Base-by-base conservation (phyloP, 2,113 vertebrate species). In the Gymnobelideus leadbeateri region DNA sequence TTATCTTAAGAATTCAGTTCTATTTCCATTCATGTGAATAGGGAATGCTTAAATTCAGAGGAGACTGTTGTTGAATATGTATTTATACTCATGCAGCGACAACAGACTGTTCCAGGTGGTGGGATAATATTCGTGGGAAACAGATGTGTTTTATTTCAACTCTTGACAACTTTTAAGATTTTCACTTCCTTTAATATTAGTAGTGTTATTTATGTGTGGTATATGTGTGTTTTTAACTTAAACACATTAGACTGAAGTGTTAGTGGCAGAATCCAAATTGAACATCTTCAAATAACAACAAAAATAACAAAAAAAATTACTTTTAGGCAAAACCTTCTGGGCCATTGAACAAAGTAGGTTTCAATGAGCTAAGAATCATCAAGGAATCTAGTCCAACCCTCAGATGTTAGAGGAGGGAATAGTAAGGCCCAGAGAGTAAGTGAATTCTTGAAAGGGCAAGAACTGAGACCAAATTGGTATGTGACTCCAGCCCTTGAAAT, bases 241-340 rank as follows among this genome's bases (percentile, higher is more conserved):
- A 93, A 96, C 7, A 89, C 37, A 91, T 91, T 61, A 94, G 51
- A 55, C 24, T 92, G 53, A 89, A 93, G 50, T 92, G 43, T 93
- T 26, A 92, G 55, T n/a, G 89, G 91, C 54, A 92, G 26, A 92
- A 52, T 68, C 89, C 68, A 94, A 94, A 77, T 49, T 91, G 51
- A 95, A 90, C 91, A 96, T 92, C 47, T 96, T 96, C 96, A 31
- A 93, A 93, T 26, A 95, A 24, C 11, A 97, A 96, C 84, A 92
- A 90, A 96, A 91, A 1, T n/a, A n/a, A n/a, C n/a, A n/a, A n/a
- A n/a, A n/a, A n/a, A n/a, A n/a, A 84, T 43, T 89, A 16, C 57
- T 95, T 57, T 96, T 51, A 93, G 93, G 84, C 50, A 95, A 92
- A 94, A 12, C 91, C 84, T 90, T 49, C 53, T 12, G 47, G 92